Percentiles rank a stretch among this genome's conserved stretches.
Evolutionary conservation across 2,888 invertebrate genomes (phyloP).

Genomic region (Bruchidius siliquastri): DNA sequence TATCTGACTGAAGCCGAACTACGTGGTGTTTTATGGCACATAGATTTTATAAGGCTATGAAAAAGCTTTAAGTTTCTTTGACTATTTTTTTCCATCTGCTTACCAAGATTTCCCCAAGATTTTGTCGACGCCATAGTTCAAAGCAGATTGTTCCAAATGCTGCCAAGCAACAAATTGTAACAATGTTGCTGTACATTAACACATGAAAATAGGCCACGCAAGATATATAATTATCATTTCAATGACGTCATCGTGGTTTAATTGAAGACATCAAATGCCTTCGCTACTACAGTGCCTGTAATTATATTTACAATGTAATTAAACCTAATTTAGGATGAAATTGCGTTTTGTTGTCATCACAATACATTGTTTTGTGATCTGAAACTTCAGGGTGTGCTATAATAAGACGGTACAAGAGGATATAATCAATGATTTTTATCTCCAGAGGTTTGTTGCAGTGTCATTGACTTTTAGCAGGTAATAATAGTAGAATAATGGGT

Average conservation of each 20-base stretch:
- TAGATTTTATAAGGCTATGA: no score
- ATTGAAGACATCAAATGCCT: constrained; percentile 22
- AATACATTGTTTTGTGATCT: not conserved
- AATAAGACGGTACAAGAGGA: not conserved
- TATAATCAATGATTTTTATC: not conserved
- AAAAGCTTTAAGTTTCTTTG: no score
- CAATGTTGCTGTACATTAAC: not conserved
- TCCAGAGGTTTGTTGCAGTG: not conserved
- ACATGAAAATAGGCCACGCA: not conserved
- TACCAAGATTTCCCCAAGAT: no score
- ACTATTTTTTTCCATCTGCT: no score
- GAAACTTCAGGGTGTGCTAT: not conserved
- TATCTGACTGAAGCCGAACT: no score
- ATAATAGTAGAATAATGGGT: no score
- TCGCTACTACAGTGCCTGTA: constrained; percentile 19
- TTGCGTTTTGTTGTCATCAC: not conserved
- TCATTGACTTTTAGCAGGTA: not conserved
- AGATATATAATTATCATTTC: constrained; percentile 20
- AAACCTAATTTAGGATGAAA: constrained; percentile 22
- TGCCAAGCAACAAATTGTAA: not conserved
- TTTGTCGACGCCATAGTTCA: no score
- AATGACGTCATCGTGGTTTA: constrained; percentile 27
- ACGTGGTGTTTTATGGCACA: no score
- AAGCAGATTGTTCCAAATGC: not conserved
- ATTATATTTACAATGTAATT: constrained; percentile 31